Base-by-base conservation (phyloP, 1,140 invertebrate species). In the Portunus trituberculatus region DNA sequence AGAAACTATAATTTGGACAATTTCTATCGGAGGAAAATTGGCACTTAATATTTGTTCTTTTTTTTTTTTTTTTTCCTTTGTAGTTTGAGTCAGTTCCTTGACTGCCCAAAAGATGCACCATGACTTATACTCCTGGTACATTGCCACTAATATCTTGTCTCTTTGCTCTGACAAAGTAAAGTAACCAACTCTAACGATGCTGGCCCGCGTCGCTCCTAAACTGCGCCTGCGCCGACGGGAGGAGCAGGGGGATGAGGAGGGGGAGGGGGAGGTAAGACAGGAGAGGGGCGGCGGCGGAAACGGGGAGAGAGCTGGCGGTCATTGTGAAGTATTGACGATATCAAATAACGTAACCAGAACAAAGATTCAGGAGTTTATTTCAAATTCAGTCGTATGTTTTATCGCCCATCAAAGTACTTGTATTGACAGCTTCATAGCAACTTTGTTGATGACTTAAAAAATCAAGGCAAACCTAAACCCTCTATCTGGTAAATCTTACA, bases 121-220 rank as follows among this genome's bases (percentile, higher is more conserved):
- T 76, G 67, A 76, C 67, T 76, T 25, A n/a, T 12, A 59, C 12
- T 76, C 20, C 67, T 76, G 67, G 25, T 76, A 25, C 20, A 2
- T 20, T n/a, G 67, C 67, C 67, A 76, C 67, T 76, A 76, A 76
- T 76, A 25, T 76, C n/a, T 76, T 76, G 67, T 76, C 25, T 76
- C 25, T 76, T 76, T 76, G 67, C 86, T 45, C 86, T 88, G 86
- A 20, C 86, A 88, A 39, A 88, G 86, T 88, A 88, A 88, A 59
- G 45, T 31, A 39, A 45, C 92, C 59, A 25, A 67, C 20, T 10
- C 83, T 83, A 88, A 94, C 45, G 39, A 94, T 94, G 93, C 86
- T 94, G 93, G 93, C 93, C 93, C 93, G 93, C 25, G 52, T 94
- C 86, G 93, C 93, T 52, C 93, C 93, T 59, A 94, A 88, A 76